Percentiles rank a stretch among this genome's conserved stretches.
phyloP scores from a whole-genome alignment of 2,113 vertebrate genomes.

The Brienomyrus brachyistius region DNA sequence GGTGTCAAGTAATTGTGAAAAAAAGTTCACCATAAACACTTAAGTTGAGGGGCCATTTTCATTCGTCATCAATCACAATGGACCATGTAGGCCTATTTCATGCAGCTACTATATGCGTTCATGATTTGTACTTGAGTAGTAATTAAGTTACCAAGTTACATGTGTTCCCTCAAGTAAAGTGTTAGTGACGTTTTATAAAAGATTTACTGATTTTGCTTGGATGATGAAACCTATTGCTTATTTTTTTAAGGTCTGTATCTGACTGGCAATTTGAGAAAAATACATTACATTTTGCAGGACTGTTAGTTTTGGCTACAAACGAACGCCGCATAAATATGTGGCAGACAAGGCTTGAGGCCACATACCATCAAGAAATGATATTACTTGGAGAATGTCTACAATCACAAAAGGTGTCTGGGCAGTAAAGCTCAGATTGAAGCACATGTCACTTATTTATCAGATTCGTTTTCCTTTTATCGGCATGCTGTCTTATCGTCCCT shows the following conservation, averaged over 20 bases:
- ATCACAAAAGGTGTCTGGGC: not conserved
- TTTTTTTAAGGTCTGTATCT: not conserved
- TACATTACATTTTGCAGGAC: not conserved
- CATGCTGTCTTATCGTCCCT: not conserved
- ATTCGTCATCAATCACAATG: not conserved
- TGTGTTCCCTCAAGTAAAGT: not conserved
- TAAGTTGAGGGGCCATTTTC: not conserved
- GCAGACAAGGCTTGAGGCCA: not conserved
- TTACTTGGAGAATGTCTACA: not conserved
- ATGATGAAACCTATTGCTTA: not conserved
- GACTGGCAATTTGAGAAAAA: not conserved
- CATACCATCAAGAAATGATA: not conserved
- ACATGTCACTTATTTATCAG: not conserved
- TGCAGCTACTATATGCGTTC: not conserved
- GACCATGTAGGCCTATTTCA: not conserved
- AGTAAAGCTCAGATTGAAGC: not conserved
- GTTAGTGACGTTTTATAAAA: not conserved
- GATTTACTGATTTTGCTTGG: not conserved
- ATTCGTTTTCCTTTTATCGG: not conserved
- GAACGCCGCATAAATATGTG: not conserved
- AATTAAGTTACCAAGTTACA: not conserved
- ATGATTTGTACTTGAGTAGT: not conserved
- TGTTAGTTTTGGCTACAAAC: not conserved
- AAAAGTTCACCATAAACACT: not conserved
- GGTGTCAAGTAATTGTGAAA: not conserved